Evolutionary conservation across 1,140 invertebrate species (phyloP), one percentile per base, ranked within the genome.

Genomic region (Heliconius congener): DNA sequence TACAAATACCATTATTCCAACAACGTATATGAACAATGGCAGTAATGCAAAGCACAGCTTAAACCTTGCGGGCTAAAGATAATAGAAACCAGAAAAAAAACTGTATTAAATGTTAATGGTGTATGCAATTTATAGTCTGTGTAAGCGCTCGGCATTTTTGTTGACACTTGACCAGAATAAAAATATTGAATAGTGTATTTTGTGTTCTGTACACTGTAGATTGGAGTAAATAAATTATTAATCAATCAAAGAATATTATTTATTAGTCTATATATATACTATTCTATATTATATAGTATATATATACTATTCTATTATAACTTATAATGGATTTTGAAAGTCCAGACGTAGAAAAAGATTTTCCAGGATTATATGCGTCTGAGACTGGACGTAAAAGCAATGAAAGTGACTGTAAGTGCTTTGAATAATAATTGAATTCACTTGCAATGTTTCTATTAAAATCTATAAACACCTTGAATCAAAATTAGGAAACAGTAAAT

Each of bases 291-390:
- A 1, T 30, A 30, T 30, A 30, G 30, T 2, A 30, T 30, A 30
- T 30, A 30, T 30, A 30, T 30, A 30, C 30, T 30, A 30, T 30
- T 30, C 11, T 30, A 13, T 13, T 27, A 66, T 5, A 66, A 66
- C 9, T 16, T 30, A 66, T 30, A 66, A 98, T 98, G 97, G 97
- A 98, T 95, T 98, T 98, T 93, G 97, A 98, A 94, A 98, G 97
- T 92, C 97, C 97, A 55, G 98, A 98, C 88, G 97, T 97, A 71
- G 97, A 98, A 91, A 98, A 98, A 94, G 98, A 98, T 92, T 98
- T 98, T 95, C 98, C 98, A 52, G 98, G 98, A 66, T 93, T 98
- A 73, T 98, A 98, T 90, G 97, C 97, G 18, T 97, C 97, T 11
- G 97, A 98, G 93, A 95, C 96, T 46, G 96, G 96, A 30, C 97